Base-by-base conservation (phyloP, 2,888 invertebrate species). In the Sylvicola fuscatus region DNA sequence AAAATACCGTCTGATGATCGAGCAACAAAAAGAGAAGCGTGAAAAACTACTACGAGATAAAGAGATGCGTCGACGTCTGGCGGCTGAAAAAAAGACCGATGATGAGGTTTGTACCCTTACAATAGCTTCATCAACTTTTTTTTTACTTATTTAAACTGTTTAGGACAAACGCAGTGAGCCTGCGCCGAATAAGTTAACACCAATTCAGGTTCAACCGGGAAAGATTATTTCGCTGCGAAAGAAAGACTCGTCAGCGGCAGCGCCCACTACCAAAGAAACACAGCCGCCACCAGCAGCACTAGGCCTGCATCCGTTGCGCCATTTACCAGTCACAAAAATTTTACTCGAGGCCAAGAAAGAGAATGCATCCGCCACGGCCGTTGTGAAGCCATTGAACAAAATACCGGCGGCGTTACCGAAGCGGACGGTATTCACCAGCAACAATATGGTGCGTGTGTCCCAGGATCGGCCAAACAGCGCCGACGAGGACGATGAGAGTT, bases 11-110 rank as follows among this genome's bases (percentile, higher is more conserved):
- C 43, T 53, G 38, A 53, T 60, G 50, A 63, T 64, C 14, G 63
- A 62, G 45, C 60, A 62, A 37, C 64, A 64, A 44, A 61, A 62
- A 41, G 52, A 52, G 37, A 41, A 58, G 43, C 56, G 64, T 7
- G 62, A 62, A 42, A 54, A 54, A 44, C 51, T 63, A 11, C 46
- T 62, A 41, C 52, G 53, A 29, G 56, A 60, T 43, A 63, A 63
- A 44, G 62, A 64, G 50, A 52, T 61, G 46, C 52, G 61, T 43
- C 51, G 62, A 16, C 51, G 60, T 39, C 49, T 54, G 38, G 60
- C 60, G 5, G 58, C 58, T 12, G 56, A 56, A 47, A 56, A 54
- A 42, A 56, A 59, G 41, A 34, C 37, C 6, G 46, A 47, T 27
- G 50, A 52, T 29, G 58, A 55, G 49, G 58, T 58, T 38, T 50